Percentiles rank a stretch among this genome's conserved stretches.
These are phyloP conservation scores for Hylaea fasciaria DNA, from an alignment of 2,888 invertebrate species.

Conservation along the genomic window DNA sequence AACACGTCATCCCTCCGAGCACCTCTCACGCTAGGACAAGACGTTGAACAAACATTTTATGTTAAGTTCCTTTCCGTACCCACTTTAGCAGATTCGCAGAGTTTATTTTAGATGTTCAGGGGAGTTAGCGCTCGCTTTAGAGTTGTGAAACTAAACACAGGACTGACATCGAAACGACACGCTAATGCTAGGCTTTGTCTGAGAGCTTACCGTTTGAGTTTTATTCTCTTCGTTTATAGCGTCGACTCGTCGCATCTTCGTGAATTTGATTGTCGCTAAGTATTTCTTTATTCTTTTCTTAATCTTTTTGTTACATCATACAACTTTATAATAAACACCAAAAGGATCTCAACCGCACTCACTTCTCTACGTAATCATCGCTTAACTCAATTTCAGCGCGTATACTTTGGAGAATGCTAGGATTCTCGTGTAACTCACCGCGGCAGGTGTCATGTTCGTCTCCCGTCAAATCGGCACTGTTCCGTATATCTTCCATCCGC, in stretches of 20 bases:
- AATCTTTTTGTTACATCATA: too few species aligned
- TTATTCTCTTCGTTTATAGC: slow-evolving; percentile 35
- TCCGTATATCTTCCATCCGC: slow-evolving; percentile 20
- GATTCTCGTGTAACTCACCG: slow-evolving; percentile 8
- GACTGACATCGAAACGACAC: slow-evolving; percentile 40
- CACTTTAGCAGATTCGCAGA: slow-evolving; percentile 49
- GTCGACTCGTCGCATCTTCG: not conserved
- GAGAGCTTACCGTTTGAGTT: slow-evolving; percentile 36
- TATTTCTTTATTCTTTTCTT: too few species aligned
- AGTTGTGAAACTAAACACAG: slow-evolving; percentile 49
- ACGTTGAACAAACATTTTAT: slow-evolving; percentile 28
- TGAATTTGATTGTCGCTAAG: too few species aligned
- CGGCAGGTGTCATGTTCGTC: slow-evolving; percentile 26
- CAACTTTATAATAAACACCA: too few species aligned
- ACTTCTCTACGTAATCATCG: too few species aligned
- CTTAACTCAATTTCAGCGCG: not conserved
- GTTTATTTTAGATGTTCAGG: slow-evolving; percentile 28
- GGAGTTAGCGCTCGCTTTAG: slow-evolving; percentile 35
- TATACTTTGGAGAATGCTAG: not conserved
- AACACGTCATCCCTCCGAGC: too few species aligned
- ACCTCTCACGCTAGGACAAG: slow-evolving; percentile 17
- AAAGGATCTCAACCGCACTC: too few species aligned
- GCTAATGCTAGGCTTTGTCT: slow-evolving; percentile 46
- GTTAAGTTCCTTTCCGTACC: slow-evolving; percentile 42
- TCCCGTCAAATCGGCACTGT: slow-evolving; percentile 29